Evolutionary conservation across 2,797 vertebrate genomes (phyloP).

Genomic region (Chrysocyon brachyurus): DNA sequence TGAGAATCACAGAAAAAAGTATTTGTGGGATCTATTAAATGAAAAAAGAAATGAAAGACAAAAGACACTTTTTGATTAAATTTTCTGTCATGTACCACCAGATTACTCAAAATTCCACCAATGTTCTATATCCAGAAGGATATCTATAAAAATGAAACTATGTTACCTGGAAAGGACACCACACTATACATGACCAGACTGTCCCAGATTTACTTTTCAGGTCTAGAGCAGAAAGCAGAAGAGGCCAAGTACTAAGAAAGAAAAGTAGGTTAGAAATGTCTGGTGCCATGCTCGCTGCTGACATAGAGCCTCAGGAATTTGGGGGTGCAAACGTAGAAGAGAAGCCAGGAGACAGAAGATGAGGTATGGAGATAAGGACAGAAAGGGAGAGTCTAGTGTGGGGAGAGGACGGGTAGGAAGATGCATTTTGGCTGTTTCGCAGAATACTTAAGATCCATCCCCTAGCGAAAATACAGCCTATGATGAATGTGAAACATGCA

Average conservation of each 20-base stretch:
- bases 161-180: not conserved
- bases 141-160: not conserved
- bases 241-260: not conserved
- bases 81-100: not conserved
- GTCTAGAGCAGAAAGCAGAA: not conserved
- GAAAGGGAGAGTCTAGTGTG: not conserved
- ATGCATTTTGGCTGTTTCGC: not conserved
- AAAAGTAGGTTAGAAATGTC: not conserved
- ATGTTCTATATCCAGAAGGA: not conserved
- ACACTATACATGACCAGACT: not conserved
- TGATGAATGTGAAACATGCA: not conserved
- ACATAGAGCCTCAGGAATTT: not conserved
- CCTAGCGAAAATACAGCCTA: not conserved
- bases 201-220: not conserved
- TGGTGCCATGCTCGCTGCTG: rapidly evolving
- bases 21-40: not conserved
- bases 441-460: not conserved
- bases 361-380: not conserved
- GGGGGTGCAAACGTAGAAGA: not conserved
- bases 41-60: not conserved
- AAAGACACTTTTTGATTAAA: not conserved
- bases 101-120: not conserved
- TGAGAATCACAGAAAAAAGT: not conserved
- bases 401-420: not conserved
- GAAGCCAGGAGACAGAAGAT: not conserved